phyloP scores from a whole-genome alignment of 2,888 invertebrate genomes.

The Drosophila borborema region DNA sequence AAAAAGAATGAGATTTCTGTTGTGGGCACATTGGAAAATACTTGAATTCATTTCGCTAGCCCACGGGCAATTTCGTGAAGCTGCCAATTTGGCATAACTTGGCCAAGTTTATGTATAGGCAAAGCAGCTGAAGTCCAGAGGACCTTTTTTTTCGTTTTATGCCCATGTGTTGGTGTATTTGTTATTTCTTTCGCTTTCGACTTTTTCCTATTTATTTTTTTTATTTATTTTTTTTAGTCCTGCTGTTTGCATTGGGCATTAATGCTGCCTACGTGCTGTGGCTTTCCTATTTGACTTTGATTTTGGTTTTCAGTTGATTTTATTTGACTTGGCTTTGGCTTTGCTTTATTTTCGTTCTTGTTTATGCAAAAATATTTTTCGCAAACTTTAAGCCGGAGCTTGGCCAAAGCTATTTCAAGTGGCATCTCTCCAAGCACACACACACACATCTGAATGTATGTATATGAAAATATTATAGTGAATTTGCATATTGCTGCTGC shows the following conservation, averaged over 20 bases:
- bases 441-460: background rate
- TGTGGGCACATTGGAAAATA: conserved; percentile 54
- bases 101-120: conserved; percentile 34
- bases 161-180: conserved; percentile 40
- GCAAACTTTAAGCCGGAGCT: conserved; percentile 44
- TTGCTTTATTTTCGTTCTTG: conserved; percentile 45
- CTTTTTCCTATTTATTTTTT: conserved; percentile 7
- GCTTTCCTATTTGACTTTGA: conserved; percentile 27
- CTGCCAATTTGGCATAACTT: conserved; percentile 58
- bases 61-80: conserved; percentile 39
- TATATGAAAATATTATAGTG: conserved; percentile 7
- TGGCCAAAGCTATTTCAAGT: conserved; percentile 26
- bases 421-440: conserved; percentile 3
- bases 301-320: conserved; percentile 47
- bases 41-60: conserved; percentile 71
- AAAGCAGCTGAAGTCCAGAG: background rate
- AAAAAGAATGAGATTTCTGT: conserved; percentile 1
- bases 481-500: conserved; percentile 34
- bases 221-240: background rate
- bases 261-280: conserved; percentile 58
- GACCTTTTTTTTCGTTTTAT: conserved; percentile 15
- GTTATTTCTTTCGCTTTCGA: conserved; percentile 26
- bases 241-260: conserved; percentile 60
- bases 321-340: conserved; percentile 21
- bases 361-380: conserved; percentile 57